Evolutionary conservation across 1,140 invertebrate species (phyloP).

Genomic region (Trachymyrmex cornetzi): DNA sequence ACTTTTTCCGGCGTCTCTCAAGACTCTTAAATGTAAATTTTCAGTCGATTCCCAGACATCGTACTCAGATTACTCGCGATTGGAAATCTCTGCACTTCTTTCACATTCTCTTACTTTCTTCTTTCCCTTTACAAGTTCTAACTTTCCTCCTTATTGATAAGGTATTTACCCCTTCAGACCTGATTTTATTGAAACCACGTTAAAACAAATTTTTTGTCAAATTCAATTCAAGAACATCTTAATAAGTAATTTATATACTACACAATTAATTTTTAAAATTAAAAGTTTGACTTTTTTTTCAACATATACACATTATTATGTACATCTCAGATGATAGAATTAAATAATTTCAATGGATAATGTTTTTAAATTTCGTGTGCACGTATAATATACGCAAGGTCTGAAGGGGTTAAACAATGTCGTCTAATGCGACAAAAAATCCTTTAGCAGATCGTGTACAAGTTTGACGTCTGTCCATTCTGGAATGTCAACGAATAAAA

Average conservation of each 20-base stretch:
- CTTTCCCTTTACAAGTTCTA: too few species aligned
- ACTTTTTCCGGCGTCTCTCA: constrained; percentile 72
- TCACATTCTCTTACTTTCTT: constrained; percentile 15
- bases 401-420: neutral
- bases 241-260: too few species aligned
- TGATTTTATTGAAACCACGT: too few species aligned
- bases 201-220: too few species aligned
- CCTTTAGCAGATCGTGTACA: neutral
- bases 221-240: too few species aligned
- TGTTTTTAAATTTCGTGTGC: too few species aligned
- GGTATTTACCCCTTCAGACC: neutral
- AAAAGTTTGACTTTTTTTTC: too few species aligned
- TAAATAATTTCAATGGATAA: too few species aligned
- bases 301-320: too few species aligned
- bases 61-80: constrained; percentile 63
- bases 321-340: too few species aligned
- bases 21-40: constrained; percentile 83
- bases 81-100: neutral
- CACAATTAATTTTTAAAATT: too few species aligned
- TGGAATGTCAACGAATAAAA: constrained; percentile 38
- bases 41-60: constrained; percentile 73
- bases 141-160: constrained; percentile 36
- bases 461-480: constrained; percentile 21
- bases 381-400: too few species aligned
- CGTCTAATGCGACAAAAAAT: neutral